Evolutionary conservation across 2,113 vertebrate genomes (phyloP).

Genomic region (Ramphastos sulfuratus): DNA sequence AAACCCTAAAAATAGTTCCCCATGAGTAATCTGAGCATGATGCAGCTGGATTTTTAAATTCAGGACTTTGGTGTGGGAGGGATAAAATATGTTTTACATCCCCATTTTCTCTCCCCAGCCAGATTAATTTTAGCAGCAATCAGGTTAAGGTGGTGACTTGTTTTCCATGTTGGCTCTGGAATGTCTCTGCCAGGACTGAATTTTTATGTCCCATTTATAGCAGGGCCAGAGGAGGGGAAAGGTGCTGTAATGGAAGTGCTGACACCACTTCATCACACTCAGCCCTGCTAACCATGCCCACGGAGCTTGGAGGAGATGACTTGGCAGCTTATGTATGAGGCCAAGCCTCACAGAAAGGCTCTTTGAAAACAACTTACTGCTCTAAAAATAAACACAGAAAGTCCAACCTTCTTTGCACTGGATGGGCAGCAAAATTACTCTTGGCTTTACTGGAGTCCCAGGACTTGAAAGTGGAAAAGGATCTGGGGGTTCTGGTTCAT

Average conservation of each 20-base stretch:
- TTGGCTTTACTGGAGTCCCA: background rate
- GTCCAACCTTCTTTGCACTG: background rate
- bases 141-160: background rate
- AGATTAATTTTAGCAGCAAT: conserved; percentile 10
- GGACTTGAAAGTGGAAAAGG: too few relatives aligned
- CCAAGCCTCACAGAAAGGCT: background rate
- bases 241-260: conserved; percentile 25
- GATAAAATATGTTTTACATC: background rate
- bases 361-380: background rate
- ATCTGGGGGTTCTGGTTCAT: too few relatives aligned
- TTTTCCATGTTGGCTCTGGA: background rate
- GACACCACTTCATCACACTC: background rate
- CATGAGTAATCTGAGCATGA: background rate
- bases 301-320: background rate
- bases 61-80: background rate
- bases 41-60: conserved; percentile 27
- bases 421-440: background rate
- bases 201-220: conserved; percentile 10
- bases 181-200: conserved; percentile 7
- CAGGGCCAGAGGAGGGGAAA: background rate
- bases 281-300: background rate
- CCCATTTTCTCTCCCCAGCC: background rate
- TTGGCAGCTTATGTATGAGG: background rate
- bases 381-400: conserved; percentile 21
- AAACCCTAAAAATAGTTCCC: background rate